Conservation (phyloP, 2,113 vertebrate species). For the Phoxinus phoxinus region DNA sequence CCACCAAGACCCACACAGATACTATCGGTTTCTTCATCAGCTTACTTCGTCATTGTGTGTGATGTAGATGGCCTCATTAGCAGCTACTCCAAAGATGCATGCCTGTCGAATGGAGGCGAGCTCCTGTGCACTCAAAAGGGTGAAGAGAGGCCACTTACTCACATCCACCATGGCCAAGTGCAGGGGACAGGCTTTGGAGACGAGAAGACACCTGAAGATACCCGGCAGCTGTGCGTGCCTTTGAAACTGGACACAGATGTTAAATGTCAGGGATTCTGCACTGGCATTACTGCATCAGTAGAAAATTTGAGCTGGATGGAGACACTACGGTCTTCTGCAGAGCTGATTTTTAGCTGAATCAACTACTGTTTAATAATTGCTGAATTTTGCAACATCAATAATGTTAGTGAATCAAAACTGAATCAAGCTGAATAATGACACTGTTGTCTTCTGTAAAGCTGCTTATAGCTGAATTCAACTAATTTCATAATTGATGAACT, state of each 20-base stretch:
- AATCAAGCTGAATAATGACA: too few relatives aligned
- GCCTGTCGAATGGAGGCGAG: conserved; percentile 85
- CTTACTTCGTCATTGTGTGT: conserved; percentile 89
- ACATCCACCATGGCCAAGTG: conserved; percentile 87
- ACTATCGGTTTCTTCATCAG: conserved; percentile 2
- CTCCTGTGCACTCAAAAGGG: conserved; percentile 86
- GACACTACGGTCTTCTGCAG: too few relatives aligned
- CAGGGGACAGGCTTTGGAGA: neutral
- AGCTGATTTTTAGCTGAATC: too few relatives aligned
- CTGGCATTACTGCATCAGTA: too few relatives aligned
- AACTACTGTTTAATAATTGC: too few relatives aligned
- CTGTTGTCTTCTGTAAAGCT: too few relatives aligned
- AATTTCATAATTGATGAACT: too few relatives aligned
- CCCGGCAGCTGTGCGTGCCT: neutral
- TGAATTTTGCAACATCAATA: too few relatives aligned
- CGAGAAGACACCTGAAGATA: neutral
- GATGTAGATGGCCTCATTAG: conserved; percentile 92
- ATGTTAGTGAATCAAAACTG: too few relatives aligned
- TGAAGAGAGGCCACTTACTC: conserved; percentile 95
- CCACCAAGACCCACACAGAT: neutral
- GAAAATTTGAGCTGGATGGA: too few relatives aligned
- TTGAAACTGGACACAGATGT: neutral
- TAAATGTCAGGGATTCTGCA: too few relatives aligned
- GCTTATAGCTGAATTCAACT: too few relatives aligned
- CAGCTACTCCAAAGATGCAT: conserved; percentile 91